Evolutionary conservation across 2,888 invertebrate species (phyloP), one percentile per base, ranked within the genome.

Genomic region (Melanchra persicariae): DNA sequence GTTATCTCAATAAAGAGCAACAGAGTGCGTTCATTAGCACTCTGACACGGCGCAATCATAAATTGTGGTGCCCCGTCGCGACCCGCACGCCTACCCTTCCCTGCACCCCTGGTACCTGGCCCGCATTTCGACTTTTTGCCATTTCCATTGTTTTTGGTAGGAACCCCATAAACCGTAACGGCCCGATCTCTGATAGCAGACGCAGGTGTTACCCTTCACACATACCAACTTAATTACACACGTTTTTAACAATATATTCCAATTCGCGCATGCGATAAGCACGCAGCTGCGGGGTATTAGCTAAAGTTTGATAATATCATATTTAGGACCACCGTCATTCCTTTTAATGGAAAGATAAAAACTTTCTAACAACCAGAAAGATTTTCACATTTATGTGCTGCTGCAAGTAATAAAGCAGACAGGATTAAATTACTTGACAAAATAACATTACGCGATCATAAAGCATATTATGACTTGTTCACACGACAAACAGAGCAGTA

Each of bases 1-100:
- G 93, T 93, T 95, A 95, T 95, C 95, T 96, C 95, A 95, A 96
- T 95, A 95, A 95, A 95, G 95, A 94, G 91, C 94, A 94, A 93
- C 94, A 91, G 93, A 94, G 94, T 93, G 94, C 93, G 93, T 95
- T 95, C 95, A 95, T 96, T 95, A 96, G 93, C 93, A 94, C 94
- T 93, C 93, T 95, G 95, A 95, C 95, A 94, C 93, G 93, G 92
- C 90, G 93, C 90, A 93, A 95, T 95, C 95, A 95, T 96, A 95
- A 96, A 96, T 95, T 94, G 92, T 92, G 94, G 94, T 92, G 90
- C 94, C 95, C 95, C 92, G 93, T 89, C 90, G 95, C 91, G 95
- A 87, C 93, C 94, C 94, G 91, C 92, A 93, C 94, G 92, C 89
- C 91, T 91, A 90, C 92, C 92, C 92, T 91, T 86, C 90, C 81